phyloP scores from a whole-genome alignment of 2,888 invertebrate species.

The Panzeria rudis region DNA sequence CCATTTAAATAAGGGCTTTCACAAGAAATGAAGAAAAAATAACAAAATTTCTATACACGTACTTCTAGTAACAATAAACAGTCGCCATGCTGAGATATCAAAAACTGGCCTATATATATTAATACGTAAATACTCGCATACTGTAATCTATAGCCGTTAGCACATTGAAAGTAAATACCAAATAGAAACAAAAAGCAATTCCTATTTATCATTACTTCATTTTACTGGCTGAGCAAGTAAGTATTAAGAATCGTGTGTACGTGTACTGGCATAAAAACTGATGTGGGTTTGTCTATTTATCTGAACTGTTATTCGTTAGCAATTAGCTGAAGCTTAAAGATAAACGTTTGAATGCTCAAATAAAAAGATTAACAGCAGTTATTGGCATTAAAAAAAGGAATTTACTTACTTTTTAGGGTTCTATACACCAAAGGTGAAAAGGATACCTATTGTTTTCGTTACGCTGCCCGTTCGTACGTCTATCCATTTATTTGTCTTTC shows the following conservation, averaged over 20 bases:
- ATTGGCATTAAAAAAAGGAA: too few relatives aligned
- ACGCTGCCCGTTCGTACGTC: too few relatives aligned
- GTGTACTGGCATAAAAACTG: background rate
- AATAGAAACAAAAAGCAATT: background rate
- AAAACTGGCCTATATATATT: background rate
- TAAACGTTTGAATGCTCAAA: too few relatives aligned
- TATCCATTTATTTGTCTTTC: too few relatives aligned
- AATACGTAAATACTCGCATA: background rate
- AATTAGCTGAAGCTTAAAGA: background rate
- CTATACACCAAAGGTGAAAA: too few relatives aligned
- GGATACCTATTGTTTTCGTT: too few relatives aligned
- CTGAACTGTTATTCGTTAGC: background rate
- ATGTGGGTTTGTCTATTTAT: slow-evolving; percentile 14
- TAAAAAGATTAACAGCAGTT: too few relatives aligned
- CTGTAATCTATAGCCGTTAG: background rate
- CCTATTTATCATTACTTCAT: background rate
- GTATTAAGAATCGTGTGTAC: background rate
- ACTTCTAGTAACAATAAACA: background rate
- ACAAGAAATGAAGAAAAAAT: background rate
- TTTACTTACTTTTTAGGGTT: too few relatives aligned
- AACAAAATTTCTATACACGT: background rate
- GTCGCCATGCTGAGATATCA: background rate
- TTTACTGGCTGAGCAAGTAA: background rate
- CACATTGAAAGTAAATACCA: background rate
- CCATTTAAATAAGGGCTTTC: background rate